These are phyloP conservation scores for Crotalus viridis DNA, from an alignment of 2,113 vertebrate species.

Conservation along the genomic window DNA sequence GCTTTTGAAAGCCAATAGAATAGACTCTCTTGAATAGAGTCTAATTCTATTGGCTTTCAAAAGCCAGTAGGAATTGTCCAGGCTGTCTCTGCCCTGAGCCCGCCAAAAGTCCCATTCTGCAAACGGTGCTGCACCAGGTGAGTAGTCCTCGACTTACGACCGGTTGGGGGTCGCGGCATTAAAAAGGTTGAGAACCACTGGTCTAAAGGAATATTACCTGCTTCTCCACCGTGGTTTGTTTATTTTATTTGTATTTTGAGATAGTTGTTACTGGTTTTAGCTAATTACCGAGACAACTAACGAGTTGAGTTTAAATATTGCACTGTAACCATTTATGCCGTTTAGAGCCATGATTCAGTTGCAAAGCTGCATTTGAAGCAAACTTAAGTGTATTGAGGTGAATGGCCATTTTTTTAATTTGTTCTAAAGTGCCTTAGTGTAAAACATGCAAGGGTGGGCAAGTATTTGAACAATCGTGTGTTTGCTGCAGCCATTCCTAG, in stretches of 20 bases:
- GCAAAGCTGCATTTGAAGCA: not conserved
- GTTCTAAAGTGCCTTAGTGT: not conserved
- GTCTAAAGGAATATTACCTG: not conserved
- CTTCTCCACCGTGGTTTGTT: too few species aligned
- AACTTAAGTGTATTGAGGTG: not conserved
- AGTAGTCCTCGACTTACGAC: too few species aligned
- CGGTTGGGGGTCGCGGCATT: too few species aligned
- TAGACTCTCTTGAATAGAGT: too few species aligned
- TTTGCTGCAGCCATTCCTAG: not conserved
- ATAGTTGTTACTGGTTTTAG: not conserved
- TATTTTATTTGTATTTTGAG: not conserved
- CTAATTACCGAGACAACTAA: not conserved
- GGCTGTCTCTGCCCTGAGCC: too few species aligned
- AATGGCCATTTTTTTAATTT: not conserved
- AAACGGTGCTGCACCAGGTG: too few species aligned
- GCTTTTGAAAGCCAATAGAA: too few species aligned
- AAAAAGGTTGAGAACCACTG: too few species aligned
- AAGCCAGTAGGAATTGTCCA: too few species aligned
- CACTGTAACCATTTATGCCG: not conserved
- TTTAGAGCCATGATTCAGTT: not conserved
- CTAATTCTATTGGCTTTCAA: too few species aligned
- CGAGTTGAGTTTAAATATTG: not conserved
- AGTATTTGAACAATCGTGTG: not conserved
- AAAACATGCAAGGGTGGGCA: not conserved
- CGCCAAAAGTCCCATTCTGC: too few species aligned